Conservation (phyloP, 2,797 vertebrate species). For the Lycodopsis pacificus region DNA sequence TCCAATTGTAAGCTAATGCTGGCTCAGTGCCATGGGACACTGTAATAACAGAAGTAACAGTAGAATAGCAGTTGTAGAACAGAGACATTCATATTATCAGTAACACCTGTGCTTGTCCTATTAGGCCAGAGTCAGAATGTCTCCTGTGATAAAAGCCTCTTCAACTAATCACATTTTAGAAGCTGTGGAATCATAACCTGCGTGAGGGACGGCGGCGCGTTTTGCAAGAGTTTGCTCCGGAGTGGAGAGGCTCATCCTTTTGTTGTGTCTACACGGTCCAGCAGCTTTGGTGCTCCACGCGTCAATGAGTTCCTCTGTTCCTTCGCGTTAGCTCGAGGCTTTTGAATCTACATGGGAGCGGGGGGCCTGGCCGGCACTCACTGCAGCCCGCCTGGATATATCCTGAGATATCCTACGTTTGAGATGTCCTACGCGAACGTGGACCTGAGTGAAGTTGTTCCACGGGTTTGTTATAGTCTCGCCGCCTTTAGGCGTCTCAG, state of each 20-base stretch:
- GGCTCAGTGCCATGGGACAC: background rate
- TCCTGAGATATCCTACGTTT: conserved; percentile 20
- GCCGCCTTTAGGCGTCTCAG: background rate
- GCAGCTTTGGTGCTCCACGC: conserved; percentile 37
- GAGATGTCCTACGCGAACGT: conserved; percentile 1
- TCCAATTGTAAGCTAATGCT: background rate
- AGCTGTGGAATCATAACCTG: conserved; percentile 28
- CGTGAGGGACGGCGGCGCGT: conserved; percentile 11
- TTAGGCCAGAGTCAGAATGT: background rate
- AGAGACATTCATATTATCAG: background rate
- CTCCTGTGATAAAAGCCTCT: background rate
- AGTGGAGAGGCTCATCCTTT: conserved; percentile 40
- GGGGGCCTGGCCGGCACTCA: conserved; percentile 1
- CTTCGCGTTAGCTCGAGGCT: conserved; percentile 32
- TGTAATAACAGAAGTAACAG: background rate
- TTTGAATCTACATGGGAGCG: conserved; percentile 37
- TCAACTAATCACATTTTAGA: background rate
- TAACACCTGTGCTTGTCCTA: background rate
- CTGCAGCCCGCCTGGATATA: conserved; percentile 32
- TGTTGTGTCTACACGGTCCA: conserved; percentile 49
- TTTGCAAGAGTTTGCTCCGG: conserved; percentile 36
- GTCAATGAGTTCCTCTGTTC: conserved; percentile 54
- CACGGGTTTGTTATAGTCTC: background rate
- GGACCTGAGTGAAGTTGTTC: conserved; percentile 26
- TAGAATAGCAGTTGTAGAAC: background rate